Evolutionary conservation across 2,797 vertebrate genomes (phyloP), one percentile per base, ranked within the genome.

Genomic region (Myripristis murdjan): DNA sequence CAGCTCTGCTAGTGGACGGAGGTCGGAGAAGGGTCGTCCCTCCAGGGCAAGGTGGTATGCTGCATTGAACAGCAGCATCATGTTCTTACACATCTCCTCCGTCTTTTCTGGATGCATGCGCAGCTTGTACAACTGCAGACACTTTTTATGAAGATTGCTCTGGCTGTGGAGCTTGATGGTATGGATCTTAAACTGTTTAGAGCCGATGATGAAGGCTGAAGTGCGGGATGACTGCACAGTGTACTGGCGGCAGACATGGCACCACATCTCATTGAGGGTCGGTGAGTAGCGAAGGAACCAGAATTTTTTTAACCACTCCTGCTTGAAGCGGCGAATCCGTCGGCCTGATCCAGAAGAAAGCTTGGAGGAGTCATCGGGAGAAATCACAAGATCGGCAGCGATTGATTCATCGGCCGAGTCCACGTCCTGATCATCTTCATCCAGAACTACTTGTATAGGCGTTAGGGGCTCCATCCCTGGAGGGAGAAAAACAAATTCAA

Each of bases 121-220:
- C 62, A 99, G 95, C 91, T 98, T 98, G 72, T 99, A 99, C 26
- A 99, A 95, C 94, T 99, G 98, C 92, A 99, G 94, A 87, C 98
- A 99, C 92, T 99, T 99, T 94, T 99, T 99, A 83, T 99, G 98
- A 66, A 99, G 96, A 92, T 99, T 99, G 92, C 98, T 99, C 94
- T 99, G 98, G 91, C 97, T 99, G 84, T 99, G 98, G 48, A 99
- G 95, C 68, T 99, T 99, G 89, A 99, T 99, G 0, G 98, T 99
- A 91, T 99, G 98, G 89, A 99, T 99, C 91, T 99, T 99, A 83
- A 99, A 99, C 91, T 99, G 98, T 87, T 98, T 98, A 65, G 98
- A 99, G 81, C 98, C 98, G 2, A 98, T 95, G 79, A 99, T 99
- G 77, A 99, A 99, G 79, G 98, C 98, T 0, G 97, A 99, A 8